These are phyloP conservation scores for Arenicola marina DNA, from an alignment of 2,888 invertebrate genomes.

Conservation along the genomic window DNA sequence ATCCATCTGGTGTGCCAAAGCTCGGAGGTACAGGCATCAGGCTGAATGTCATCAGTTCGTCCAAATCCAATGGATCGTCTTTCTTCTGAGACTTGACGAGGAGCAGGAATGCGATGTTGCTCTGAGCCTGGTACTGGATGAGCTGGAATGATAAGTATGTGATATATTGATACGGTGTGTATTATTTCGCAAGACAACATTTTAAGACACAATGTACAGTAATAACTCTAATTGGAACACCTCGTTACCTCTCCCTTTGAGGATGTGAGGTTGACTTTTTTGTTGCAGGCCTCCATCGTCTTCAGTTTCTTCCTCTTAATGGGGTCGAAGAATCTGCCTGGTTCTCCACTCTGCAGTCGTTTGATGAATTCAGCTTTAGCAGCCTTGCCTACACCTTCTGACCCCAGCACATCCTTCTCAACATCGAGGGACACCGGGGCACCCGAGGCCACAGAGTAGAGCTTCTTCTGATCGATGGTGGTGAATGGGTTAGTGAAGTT, in stretches of 20 bases:
- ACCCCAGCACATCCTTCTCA: constrained; percentile 13
- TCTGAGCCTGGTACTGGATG: constrained; percentile 10
- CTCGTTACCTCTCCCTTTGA: constrained; percentile 21
- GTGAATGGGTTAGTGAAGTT: constrained; percentile 27
- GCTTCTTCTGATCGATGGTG: constrained; percentile 11
- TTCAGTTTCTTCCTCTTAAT: constrained; percentile 9
- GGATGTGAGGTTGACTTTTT: constrained; percentile 18
- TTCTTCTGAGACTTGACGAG: constrained; percentile 1
- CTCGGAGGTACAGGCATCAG: constrained; percentile 3
- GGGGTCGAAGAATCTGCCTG: constrained; percentile 17
- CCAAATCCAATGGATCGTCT: background rate
- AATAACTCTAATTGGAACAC: too few species aligned
- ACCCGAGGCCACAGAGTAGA: constrained; percentile 25
- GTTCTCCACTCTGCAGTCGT: constrained; percentile 4
- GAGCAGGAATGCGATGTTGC: constrained; percentile 6
- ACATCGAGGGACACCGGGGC: constrained; percentile 13
- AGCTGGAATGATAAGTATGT: background rate
- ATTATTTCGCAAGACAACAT: too few species aligned
- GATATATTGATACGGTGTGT: too few species aligned
- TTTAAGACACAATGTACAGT: too few species aligned
- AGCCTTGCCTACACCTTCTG: constrained; percentile 7
- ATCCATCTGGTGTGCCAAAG: constrained; percentile 11
- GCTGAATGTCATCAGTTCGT: constrained; percentile 1
- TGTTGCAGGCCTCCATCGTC: constrained; percentile 16
- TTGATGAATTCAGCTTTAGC: constrained; percentile 11